Evolutionary conservation across 2,888 invertebrate genomes (phyloP).

Genomic region (Habroteleia sp.): DNA sequence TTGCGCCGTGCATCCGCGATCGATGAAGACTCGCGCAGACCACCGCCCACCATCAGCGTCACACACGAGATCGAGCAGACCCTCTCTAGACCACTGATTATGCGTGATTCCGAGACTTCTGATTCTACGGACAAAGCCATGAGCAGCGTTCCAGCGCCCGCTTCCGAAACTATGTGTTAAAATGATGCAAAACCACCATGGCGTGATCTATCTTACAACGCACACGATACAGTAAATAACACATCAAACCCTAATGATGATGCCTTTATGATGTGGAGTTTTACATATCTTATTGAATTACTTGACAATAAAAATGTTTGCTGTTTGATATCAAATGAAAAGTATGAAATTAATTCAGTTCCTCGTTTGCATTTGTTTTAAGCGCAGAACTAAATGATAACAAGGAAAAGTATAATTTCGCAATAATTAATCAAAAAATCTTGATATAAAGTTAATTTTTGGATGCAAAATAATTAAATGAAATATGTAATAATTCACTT

Average conservation of each 20-base stretch:
- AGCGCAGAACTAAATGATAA: too few relatives aligned
- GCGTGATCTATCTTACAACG: background rate
- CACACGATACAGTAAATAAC: too few relatives aligned
- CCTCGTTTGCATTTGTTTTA: too few relatives aligned
- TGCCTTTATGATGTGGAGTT: too few relatives aligned
- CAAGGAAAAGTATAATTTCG: too few relatives aligned
- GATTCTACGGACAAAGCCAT: conserved; percentile 74
- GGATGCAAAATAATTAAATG: too few relatives aligned
- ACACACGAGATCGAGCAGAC: conserved; percentile 79
- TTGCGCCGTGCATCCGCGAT: conserved; percentile 74
- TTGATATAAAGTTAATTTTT: too few relatives aligned
- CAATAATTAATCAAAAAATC: too few relatives aligned
- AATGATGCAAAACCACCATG: background rate
- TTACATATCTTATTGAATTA: conserved; percentile 1
- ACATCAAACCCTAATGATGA: too few relatives aligned
- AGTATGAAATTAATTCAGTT: background rate
- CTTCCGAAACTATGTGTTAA: conserved; percentile 79
- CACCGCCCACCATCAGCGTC: conserved; percentile 77
- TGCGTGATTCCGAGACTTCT: conserved; percentile 73
- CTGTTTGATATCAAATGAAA: background rate
- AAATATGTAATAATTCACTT: too few relatives aligned
- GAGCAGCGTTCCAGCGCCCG: conserved; percentile 76
- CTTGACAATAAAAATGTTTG: conserved; percentile 2
- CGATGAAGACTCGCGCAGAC: conserved; percentile 76
- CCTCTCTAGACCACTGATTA: conserved; percentile 75